These are phyloP conservation scores for Antigone vipio DNA, from an alignment of 2,113 vertebrate species.

Conservation along the genomic window DNA sequence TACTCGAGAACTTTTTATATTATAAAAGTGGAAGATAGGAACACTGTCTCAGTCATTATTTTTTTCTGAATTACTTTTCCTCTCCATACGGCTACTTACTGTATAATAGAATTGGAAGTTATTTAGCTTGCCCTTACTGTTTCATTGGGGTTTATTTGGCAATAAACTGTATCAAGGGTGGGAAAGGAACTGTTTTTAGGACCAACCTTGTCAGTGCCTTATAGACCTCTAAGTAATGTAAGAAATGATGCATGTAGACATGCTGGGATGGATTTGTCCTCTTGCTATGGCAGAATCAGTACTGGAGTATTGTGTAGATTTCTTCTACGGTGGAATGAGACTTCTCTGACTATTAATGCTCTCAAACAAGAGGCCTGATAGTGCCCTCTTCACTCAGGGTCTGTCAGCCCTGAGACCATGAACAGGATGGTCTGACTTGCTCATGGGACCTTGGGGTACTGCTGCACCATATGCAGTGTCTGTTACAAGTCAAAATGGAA, in stretches of 20 bases:
- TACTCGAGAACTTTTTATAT: background rate
- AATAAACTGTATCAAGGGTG: background rate
- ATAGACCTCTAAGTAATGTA: background rate
- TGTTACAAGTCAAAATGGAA: background rate
- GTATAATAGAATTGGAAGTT: background rate
- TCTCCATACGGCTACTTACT: background rate
- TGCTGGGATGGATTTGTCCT: background rate
- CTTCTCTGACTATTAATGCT: background rate
- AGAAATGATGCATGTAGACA: background rate
- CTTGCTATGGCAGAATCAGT: background rate
- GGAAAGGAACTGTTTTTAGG: background rate
- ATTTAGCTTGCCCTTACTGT: background rate
- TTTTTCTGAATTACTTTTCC: background rate
- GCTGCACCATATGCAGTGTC: background rate
- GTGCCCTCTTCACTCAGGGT: background rate
- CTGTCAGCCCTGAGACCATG: background rate
- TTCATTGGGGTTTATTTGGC: background rate
- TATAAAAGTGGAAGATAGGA: background rate
- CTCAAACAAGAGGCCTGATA: background rate
- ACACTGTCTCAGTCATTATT: background rate
- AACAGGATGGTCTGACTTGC: background rate
- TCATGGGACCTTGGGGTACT: background rate
- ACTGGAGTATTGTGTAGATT: background rate
- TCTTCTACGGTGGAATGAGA: background rate
- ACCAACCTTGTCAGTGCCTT: background rate